Evolutionary conservation across 2,888 invertebrate species (phyloP), one percentile per base, ranked within the genome.

Genomic region (Agelastica alni): DNA sequence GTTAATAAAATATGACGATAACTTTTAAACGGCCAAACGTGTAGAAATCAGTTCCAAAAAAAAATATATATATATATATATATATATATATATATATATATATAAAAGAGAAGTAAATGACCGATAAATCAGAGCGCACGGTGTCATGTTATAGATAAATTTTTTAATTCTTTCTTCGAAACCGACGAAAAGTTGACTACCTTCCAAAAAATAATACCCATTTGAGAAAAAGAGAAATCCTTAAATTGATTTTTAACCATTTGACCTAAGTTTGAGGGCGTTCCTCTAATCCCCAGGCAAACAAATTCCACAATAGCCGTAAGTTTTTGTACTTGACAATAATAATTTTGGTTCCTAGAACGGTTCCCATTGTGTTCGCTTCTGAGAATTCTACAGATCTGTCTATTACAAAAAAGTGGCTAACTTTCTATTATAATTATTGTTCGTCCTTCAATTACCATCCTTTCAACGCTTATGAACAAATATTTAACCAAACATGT

Each of bases 241-340:
- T 53, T 45, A 61, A 61, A 61, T 62, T 62, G 60, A 60, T 60
- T 62, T 62, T 62, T 62, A 62, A 62, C 56, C 56, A 49, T 60
- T 56, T 57, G 56, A 57, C 56, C 59, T 44, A 45, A 30, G 55
- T 45, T 55, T 26, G 46, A 51, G 55, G 63, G 63, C 61, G 61
- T 59, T 54, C 14, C 54, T 32, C 10, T 43, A 48, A 54, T 48
- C 44, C 59, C 7, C 53, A 60, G 54, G 53, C 56, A 60, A 59
- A 59, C 56, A 58, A 48, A 47, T 26, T 42, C 59, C 45, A 63
- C 63, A 63, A 63, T 60, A 63, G 58, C 37, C 45, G 22, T 51
- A 49, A 58, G 56, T 55, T 56, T n/a, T 57, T 60, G 57, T 53
- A 53, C 52, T 60, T 55, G 53, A 60, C 52, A 58, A 56, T 58